Evolutionary conservation across 92 coral and sea anemone species (phyloP), one percentile per base, ranked within the genome.

Genomic region (Blastomussa wellsi): DNA sequence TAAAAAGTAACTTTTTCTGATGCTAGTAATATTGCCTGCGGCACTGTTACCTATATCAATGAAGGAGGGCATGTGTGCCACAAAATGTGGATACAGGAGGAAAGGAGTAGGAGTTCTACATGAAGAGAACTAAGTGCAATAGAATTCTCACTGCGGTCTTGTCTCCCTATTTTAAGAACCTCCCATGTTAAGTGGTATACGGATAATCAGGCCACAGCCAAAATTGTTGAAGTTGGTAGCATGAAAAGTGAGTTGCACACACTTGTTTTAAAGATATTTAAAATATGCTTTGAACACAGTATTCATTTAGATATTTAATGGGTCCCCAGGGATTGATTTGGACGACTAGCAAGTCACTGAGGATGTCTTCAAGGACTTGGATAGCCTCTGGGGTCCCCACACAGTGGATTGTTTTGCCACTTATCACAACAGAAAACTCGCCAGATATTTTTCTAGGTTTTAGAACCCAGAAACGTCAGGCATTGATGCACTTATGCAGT

Each of bases 371-470:
- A 74, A 74, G 22, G 68, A 60, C 68, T 84, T 53, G 59, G 82
- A 84, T 10, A 36, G 33, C 19, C 84, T 72, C 3, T 75, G 84
- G 84, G 74, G 89, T 49, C 84, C 89, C 29, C 89, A 78, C n/a
- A 65, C 89, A 24, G 85, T 86, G 60, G 79, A 67, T 67, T 79
- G 85, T 69, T 79, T 84, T 67, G 86, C 89, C 52, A 79, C 80
- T 33, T 86, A 71, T 77, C 79, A 86, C 55, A 86, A 78, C 65
- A 67, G 77, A 38, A 65, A 86, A 29, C 35, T 86, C 48, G 1
- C 55, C 28, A 47, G 78, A 41, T 65, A 62, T 86, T 86, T 86
- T 78, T 78, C 82, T 78, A 55, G 69, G 29, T 72, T 72, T 78
- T 78, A 71, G 82, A 64, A 78, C 70, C 82, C 71, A 33, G 72